These are phyloP conservation scores for Oxyscelio sp. DNA, from an alignment of 2,888 invertebrate species.

Conservation along the genomic window DNA sequence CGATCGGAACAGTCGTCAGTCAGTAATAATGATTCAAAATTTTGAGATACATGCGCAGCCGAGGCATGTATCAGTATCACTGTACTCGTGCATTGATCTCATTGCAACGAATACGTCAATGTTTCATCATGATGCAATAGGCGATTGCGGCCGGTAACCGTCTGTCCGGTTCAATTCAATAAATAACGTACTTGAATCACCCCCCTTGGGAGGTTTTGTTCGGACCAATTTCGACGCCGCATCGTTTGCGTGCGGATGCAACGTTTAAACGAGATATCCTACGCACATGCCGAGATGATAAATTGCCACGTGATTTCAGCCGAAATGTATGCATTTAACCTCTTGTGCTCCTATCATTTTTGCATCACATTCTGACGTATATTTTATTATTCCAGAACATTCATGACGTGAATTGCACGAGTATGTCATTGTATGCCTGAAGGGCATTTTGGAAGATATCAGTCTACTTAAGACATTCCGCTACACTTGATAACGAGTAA, in stretches of 20 bases:
- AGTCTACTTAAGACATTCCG: no score
- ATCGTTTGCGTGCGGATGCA: conserved; percentile 62
- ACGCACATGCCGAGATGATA: conserved; percentile 60
- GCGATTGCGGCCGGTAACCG: conserved; percentile 76
- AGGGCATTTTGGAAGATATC: no score
- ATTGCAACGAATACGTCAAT: conserved; percentile 72
- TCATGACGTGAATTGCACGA: conserved; percentile 6
- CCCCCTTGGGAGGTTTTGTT: conserved; percentile 62
- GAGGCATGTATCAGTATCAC: conserved; percentile 10
- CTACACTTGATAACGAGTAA: no score
- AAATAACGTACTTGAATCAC: conserved; percentile 77
- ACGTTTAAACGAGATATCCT: conserved; percentile 61
- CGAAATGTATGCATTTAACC: conserved; percentile 50
- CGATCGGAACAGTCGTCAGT: conserved; percentile 30
- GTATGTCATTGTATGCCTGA: no score
- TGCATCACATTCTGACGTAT: background rate
- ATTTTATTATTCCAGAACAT: conserved; percentile 22
- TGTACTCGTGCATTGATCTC: conserved; percentile 38
- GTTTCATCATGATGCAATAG: conserved; percentile 80
- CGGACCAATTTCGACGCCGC: conserved; percentile 67
- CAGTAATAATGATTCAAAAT: background rate
- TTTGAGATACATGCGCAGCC: conserved; percentile 23
- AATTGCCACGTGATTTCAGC: conserved; percentile 52
- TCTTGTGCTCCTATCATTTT: conserved; percentile 17
- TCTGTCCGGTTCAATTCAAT: conserved; percentile 78